Evolutionary conservation across 1,140 invertebrate species (phyloP), one percentile per base, ranked within the genome.

Genomic region (Aphelenchoides besseyi): DNA sequence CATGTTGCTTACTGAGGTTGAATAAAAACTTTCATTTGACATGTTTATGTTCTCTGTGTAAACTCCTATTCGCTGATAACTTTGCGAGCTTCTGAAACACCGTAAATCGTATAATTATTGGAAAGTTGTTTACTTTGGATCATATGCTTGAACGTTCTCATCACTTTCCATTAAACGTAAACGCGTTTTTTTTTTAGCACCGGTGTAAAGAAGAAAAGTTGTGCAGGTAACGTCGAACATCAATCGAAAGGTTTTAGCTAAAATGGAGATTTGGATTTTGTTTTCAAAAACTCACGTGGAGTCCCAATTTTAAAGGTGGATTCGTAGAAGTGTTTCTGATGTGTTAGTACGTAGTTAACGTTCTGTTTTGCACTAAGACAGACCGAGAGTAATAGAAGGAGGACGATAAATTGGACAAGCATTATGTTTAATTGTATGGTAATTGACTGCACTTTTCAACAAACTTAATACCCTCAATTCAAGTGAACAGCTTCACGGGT

Each of bases 241-340:
- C 5, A 59, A 23, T 12, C 23, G 5, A 23, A 59, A 59, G 5
- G 5, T 5, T 33, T 59, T 59, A 8, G 55, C 55, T 59, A 33
- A 33, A 59, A 59, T 8, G 5, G 18, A 59, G 55, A 8, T 59
- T 5, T 8, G 26, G 5, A 59, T 18, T 33, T 59, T 33, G 18
- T 8, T 59, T 59, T 33, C 55, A 33, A 59, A 33, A 59, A 59
- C 55, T 59, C 32, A 59, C 55, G 55, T 33, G 55, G 55, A 5
- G 55, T 59, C 18, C 55, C 55, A 18, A 59, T 59, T 5, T 59
- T 8, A 18, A 59, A 59, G 5, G 18, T 59, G 5, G 55, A 29
- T 18, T 5, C 23, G 55, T 29, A 33, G 55, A 59, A 59, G 32
- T 59, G 55, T 59, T 59, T 59, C 18, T 59, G 55, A 5, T 8